Evolutionary conservation across 2,888 invertebrate species (phyloP).

Genomic region (Noctuana brunneofusca): DNA sequence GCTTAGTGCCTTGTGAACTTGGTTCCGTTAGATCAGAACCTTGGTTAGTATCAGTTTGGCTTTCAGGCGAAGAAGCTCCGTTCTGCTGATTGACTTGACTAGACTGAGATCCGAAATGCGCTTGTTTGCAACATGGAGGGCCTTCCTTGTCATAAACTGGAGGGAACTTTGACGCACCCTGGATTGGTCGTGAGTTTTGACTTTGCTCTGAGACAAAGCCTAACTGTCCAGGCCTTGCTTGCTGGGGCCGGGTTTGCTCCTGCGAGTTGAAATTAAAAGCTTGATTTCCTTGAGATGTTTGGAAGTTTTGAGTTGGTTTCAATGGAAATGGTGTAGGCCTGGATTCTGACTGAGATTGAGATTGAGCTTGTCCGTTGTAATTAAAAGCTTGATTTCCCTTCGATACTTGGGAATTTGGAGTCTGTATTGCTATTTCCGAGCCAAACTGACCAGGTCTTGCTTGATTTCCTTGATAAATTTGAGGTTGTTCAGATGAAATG

Average conservation of each 20-base stretch:
- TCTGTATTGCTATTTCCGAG: constrained; percentile 6
- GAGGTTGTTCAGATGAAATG: constrained; percentile 4
- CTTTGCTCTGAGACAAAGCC: constrained; percentile 31
- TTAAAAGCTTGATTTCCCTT: constrained; percentile 8
- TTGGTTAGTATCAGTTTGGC: neutral
- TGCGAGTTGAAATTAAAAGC: neutral
- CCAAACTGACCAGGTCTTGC: constrained; percentile 6
- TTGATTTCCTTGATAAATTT: constrained; percentile 9
- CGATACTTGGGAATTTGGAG: neutral
- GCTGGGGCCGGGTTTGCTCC: neutral
- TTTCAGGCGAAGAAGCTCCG: neutral
- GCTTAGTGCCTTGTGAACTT: constrained; percentile 38
- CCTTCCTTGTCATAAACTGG: constrained; percentile 8
- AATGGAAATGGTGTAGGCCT: neutral
- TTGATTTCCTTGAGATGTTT: neutral
- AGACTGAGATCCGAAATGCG: constrained; percentile 31
- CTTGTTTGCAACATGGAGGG: constrained; percentile 9
- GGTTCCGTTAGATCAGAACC: constrained; percentile 31
- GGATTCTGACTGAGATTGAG: neutral
- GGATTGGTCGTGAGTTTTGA: constrained; percentile 9
- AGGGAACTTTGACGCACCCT: constrained; percentile 26
- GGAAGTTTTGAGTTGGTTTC: neutral
- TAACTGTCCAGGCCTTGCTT: constrained; percentile 36
- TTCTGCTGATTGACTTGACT: constrained; percentile 13
- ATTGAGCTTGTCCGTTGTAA: neutral